Evolutionary conservation across 2,797 vertebrate species (phyloP).

Genomic region (Pangasius krempfi): DNA sequence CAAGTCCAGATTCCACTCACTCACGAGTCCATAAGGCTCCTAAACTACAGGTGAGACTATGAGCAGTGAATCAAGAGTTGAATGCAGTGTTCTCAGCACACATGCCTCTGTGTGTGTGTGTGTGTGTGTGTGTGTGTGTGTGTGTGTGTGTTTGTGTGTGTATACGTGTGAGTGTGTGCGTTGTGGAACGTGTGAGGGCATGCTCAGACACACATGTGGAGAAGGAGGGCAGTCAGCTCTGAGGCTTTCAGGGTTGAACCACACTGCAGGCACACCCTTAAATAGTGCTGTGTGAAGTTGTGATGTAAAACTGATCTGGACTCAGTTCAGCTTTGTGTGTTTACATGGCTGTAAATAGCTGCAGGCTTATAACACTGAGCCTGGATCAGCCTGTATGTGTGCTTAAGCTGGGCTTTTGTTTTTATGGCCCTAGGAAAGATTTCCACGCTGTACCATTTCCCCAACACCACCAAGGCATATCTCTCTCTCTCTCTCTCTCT

Average conservation of each 20-base stretch:
- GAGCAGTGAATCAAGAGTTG: not conserved
- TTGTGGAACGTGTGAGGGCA: conserved; percentile 25
- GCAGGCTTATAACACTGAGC: conserved; percentile 3
- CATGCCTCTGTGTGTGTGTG: conserved; percentile 29
- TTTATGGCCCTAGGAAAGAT: conserved; percentile 27
- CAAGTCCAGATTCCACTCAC: not conserved
- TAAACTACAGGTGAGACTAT: conserved; percentile 16
- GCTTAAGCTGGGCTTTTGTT: not conserved
- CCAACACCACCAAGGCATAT: not conserved
- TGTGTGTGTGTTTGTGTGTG: no score
- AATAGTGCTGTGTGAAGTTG: not conserved
- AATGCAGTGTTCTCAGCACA: conserved; percentile 19
- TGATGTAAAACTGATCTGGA: conserved; percentile 15
- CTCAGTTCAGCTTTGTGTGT: not conserved
- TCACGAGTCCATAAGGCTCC: not conserved
- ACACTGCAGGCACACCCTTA: conserved; percentile 38
- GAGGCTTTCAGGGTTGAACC: conserved; percentile 33
- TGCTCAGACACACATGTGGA: conserved; percentile 36
- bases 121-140: conserved; percentile 31
- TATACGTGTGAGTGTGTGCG: not conserved
- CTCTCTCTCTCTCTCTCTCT: conserved; percentile 17
- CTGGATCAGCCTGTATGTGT: conserved; percentile 8
- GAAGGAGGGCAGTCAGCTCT: conserved; percentile 22
- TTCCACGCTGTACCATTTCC: conserved; percentile 31
- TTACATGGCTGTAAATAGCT: not conserved